phyloP scores from a whole-genome alignment of 2,888 invertebrate genomes.

The Leptothorax acervorum region DNA sequence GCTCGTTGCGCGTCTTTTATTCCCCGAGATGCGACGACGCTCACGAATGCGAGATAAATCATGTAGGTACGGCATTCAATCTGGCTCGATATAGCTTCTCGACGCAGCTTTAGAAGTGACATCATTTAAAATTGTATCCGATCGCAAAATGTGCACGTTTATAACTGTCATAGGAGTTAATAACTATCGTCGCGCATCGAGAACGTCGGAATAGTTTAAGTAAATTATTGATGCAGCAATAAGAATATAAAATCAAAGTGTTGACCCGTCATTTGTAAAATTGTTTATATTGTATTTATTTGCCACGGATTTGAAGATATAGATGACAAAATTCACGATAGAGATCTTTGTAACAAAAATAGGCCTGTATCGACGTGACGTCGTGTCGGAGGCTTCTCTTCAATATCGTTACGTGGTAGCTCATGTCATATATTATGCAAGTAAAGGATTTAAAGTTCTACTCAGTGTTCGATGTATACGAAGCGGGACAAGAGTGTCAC shows the following conservation, averaged over 20 bases:
- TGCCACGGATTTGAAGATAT: background rate
- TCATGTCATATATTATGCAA: slow-evolving; percentile 76
- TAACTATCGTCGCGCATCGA: background rate
- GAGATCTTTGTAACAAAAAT: background rate
- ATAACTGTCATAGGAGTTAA: background rate
- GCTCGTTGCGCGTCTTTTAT: slow-evolving; percentile 38
- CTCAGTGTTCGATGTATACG: slow-evolving; percentile 72
- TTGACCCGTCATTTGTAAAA: background rate
- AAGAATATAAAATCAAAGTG: background rate
- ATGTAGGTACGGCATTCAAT: background rate
- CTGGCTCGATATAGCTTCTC: background rate
- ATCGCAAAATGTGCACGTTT: background rate
- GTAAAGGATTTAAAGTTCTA: slow-evolving; percentile 76
- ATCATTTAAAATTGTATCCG: background rate
- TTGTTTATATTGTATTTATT: background rate
- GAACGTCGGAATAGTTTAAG: background rate
- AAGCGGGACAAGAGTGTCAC: slow-evolving; percentile 65
- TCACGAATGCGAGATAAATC: background rate
- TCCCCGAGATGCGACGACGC: background rate
- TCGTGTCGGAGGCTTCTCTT: background rate
- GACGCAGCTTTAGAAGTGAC: background rate
- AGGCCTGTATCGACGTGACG: background rate
- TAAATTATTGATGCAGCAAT: background rate
- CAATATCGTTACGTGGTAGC: slow-evolving; percentile 36
- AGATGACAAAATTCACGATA: background rate